phyloP scores from a whole-genome alignment of 2,888 invertebrate genomes.

The Teleiodes luculella region DNA sequence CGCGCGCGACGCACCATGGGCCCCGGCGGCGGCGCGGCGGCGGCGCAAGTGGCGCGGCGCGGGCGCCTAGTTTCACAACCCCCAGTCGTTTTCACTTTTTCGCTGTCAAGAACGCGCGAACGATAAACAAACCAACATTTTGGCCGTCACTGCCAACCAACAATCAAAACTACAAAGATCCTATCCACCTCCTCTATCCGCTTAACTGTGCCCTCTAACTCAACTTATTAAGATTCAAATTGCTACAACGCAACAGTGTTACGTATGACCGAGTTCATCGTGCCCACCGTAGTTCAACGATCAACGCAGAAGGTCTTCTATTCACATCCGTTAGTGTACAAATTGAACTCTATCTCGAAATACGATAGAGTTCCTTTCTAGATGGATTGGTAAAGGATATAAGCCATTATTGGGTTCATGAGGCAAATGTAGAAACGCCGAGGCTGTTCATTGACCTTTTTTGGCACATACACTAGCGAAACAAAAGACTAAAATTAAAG shows the following conservation, averaged over 20 bases:
- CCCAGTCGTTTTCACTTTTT: conserved; percentile 77
- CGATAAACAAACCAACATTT: conserved; percentile 78
- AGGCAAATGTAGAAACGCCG: conserved; percentile 68
- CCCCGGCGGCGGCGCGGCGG: conserved; percentile 29
- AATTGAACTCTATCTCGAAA: conserved; percentile 53
- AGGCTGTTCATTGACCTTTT: conserved; percentile 79
- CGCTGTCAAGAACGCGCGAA: conserved; percentile 77
- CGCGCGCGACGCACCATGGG: conserved; percentile 34
- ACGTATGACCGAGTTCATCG: conserved; percentile 45
- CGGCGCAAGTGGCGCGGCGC: conserved; percentile 36
- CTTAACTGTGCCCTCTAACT: conserved; percentile 41
- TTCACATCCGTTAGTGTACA: conserved; percentile 31
- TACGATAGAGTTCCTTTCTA: conserved; percentile 42
- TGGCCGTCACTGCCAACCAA: conserved; percentile 66
- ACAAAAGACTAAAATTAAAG: conserved; percentile 72
- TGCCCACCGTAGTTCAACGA: conserved; percentile 45
- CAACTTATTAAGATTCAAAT: conserved; percentile 47
- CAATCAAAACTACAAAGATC: conserved; percentile 35
- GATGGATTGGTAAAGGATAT: conserved; percentile 32
- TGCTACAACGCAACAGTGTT: conserved; percentile 36
- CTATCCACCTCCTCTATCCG: conserved; percentile 34
- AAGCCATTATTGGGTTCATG: conserved; percentile 45
- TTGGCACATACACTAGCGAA: conserved; percentile 72
- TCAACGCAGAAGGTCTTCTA: conserved; percentile 54
- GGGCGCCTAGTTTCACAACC: conserved; percentile 70